phyloP scores from a whole-genome alignment of 1,140 invertebrate genomes.

The Drosophila lacteicornis region DNA sequence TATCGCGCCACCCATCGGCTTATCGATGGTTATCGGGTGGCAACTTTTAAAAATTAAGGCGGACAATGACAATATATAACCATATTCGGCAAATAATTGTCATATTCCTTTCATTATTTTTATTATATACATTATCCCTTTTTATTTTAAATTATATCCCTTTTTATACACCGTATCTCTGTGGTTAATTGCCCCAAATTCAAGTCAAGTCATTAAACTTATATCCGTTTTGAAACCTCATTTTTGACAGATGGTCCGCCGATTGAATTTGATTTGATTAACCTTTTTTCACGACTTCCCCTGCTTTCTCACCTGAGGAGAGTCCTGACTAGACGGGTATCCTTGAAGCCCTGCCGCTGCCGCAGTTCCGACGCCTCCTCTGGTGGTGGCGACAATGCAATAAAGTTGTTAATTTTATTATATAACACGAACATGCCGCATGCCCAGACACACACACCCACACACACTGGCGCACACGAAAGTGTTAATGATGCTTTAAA shows the following conservation, averaged over 20 bases:
- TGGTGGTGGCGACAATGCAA: constrained; percentile 48
- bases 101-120: too few relatives aligned
- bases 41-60: too few relatives aligned
- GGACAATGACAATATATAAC: too few relatives aligned
- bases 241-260: background rate
- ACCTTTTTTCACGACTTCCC: constrained; percentile 6
- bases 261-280: constrained; percentile 14
- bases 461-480: constrained; percentile 34
- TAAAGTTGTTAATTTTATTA: constrained; percentile 77
- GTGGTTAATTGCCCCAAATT: too few relatives aligned
- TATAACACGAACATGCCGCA: constrained; percentile 45
- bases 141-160: background rate
- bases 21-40: too few relatives aligned
- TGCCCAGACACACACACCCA: constrained; percentile 14
- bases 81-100: too few relatives aligned
- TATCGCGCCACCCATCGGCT: too few relatives aligned
- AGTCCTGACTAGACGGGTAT: constrained; percentile 12
- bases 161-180: too few relatives aligned
- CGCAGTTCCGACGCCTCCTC: background rate
- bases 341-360: background rate
- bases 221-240: too few relatives aligned
- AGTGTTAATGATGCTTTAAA: constrained; percentile 76
- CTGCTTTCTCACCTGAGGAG: background rate
- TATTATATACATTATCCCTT: background rate
- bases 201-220: too few relatives aligned